Percentiles rank a stretch among this genome's conserved stretches.
Evolutionary conservation across 2,797 vertebrate genomes (phyloP).

Genomic region (Spinibarbus caldwelli): DNA sequence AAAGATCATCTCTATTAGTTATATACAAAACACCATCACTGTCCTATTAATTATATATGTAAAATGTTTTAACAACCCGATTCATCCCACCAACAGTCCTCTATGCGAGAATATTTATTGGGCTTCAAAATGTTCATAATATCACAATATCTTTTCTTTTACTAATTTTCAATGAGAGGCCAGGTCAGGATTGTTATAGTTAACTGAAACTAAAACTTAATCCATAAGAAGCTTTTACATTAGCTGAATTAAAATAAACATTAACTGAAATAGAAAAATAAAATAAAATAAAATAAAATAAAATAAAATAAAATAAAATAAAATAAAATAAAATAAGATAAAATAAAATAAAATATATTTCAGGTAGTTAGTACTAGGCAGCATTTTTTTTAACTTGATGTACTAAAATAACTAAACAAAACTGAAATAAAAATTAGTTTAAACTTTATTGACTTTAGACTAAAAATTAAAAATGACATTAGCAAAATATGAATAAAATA

Average conservation of each 20-base stretch:
- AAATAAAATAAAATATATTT: neutral
- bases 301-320: too few species aligned
- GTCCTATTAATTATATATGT: too few species aligned
- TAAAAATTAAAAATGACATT: neutral
- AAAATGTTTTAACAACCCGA: neutral
- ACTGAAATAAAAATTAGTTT: neutral
- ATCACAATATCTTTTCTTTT: neutral
- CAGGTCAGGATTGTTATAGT: neutral
- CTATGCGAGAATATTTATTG: neutral
- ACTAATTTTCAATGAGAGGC: neutral
- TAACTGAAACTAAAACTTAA: too few species aligned
- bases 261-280: neutral
- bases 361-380: too few species aligned
- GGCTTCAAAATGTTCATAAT: too few species aligned
- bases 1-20: neutral
- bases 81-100: neutral
- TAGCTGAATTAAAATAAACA: neutral
- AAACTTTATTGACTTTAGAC: neutral
- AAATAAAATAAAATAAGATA: too few species aligned
- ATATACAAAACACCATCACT: neutral
- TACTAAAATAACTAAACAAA: neutral
- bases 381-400: neutral
- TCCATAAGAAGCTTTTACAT: neutral
- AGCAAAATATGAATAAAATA: neutral
- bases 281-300: too few species aligned